Base-by-base conservation (phyloP, 2,888 invertebrate species). In the Lasius fuliginosus region DNA sequence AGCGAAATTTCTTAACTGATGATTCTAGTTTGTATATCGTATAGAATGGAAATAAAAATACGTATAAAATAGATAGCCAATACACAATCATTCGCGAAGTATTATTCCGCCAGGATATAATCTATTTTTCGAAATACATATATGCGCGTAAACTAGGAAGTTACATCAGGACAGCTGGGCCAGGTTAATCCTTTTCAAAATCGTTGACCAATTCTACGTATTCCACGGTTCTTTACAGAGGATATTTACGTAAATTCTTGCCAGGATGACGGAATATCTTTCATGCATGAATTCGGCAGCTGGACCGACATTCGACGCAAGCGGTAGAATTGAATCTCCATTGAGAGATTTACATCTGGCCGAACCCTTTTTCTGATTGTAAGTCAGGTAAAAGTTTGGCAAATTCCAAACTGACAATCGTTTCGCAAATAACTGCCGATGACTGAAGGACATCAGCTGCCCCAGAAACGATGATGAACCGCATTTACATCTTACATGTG, bases 241-340 rank as follows among this genome's bases (percentile, higher is more conserved):
- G 92, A 91, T 92, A 90, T 93, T 93, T 93, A 88, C 92, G 92
- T 85, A 92, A 92, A 92, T 92, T 86, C 85, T 86, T 69, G 60
- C n/a, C 69, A 76, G 73, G 74, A 85, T 89, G 89, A 89, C 89
- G 86, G 88, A 89, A 89, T 74, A 82, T 74, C 36, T 27, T 53
- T 75, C 33, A 18, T 18, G 53, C 56, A 11, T 23, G 53, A 69
- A 27, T 49, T 65, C 74, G 60, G 46, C 84, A 87, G 86, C 84
- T 84, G 83, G 76, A 33, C 2, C n/a, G 9, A 53, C 27, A 40
- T 74, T 53, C 33, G 73, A 33, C 71, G 64, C 42, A 58, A 67
- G 68, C 33, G 33, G 42, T 30, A 23, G 60, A 42, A 71, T 49
- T n/a, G 42, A 69, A 46, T 67, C 68, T 46, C 27, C 56, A 79